Percentiles rank a stretch among this genome's conserved stretches.
phyloP scores from a whole-genome alignment of 1,140 invertebrate species.

The Drosophila lacteicornis region DNA sequence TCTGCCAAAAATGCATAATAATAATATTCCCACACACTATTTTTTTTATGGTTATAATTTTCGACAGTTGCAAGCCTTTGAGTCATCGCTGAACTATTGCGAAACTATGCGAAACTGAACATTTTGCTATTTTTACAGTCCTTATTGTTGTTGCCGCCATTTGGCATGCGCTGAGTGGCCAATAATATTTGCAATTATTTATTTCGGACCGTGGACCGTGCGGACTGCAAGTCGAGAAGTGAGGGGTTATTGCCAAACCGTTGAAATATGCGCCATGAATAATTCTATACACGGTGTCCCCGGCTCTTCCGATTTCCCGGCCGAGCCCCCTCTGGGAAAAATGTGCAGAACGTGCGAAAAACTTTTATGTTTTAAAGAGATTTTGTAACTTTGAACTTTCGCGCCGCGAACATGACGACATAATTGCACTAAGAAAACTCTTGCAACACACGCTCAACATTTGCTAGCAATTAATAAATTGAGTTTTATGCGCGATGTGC shows the following conservation, averaged over 20 bases:
- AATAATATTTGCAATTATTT: conserved; percentile 83
- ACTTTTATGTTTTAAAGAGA: conserved; percentile 75
- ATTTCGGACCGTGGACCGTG: conserved; percentile 44
- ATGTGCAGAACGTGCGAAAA: conserved; percentile 77
- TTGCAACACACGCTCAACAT: conserved; percentile 70
- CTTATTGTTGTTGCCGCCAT: conserved; percentile 44
- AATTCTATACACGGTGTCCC: conserved; percentile 45
- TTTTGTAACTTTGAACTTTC: conserved; percentile 80
- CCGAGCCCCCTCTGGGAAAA: conserved; percentile 1
- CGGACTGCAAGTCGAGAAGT: conserved; percentile 27
- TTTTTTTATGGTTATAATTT: conserved; percentile 72
- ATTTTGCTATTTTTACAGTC: conserved; percentile 56
- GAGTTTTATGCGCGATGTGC: conserved; percentile 20
- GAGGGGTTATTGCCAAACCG: conserved; percentile 60
- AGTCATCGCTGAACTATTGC: conserved; percentile 79
- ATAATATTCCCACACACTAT: conserved; percentile 15
- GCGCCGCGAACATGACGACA: conserved; percentile 62
- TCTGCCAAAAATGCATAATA: conserved; percentile 22
- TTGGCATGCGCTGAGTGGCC: conserved; percentile 78
- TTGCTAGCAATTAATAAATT: conserved; percentile 81
- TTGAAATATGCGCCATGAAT: conserved; percentile 70
- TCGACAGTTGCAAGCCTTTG: conserved; percentile 58
- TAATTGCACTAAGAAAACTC: conserved; percentile 52
- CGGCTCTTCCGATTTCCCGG: not conserved
- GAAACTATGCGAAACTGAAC: conserved; percentile 72